phyloP scores from a whole-genome alignment of 2,797 vertebrate species.

The Rachycentron canadum region DNA sequence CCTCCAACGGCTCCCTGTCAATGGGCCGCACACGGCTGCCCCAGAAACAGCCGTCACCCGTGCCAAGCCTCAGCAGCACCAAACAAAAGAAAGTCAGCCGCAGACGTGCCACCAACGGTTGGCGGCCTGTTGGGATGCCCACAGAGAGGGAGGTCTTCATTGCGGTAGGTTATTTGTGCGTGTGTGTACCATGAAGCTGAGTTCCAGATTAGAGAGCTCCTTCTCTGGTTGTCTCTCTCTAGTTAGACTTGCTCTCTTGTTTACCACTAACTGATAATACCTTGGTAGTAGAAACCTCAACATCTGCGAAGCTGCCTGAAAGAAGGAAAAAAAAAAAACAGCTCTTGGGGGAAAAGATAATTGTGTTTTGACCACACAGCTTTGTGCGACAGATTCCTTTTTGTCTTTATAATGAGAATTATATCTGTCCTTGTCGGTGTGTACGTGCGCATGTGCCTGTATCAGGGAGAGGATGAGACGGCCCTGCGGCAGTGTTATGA shows the following conservation, averaged over 20 bases:
- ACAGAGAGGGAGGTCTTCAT: constrained; percentile 96
- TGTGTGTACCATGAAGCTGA: constrained; percentile 20
- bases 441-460: constrained; percentile 7
- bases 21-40: constrained; percentile 84
- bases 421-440: constrained; percentile 59
- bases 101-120: constrained; percentile 94
- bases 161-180: constrained; percentile 87
- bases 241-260: constrained; percentile 10
- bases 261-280: constrained; percentile 25
- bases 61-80: constrained; percentile 84
- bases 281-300: not conserved
- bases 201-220: constrained; percentile 11
- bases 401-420: constrained; percentile 61
- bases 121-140: constrained; percentile 93
- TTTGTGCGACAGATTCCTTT: constrained; percentile 58
- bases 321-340: constrained; percentile 7
- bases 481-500: constrained; percentile 96
- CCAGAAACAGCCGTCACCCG: constrained; percentile 85
- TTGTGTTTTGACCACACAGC: constrained; percentile 61
- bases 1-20: constrained; percentile 90
- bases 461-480: constrained; percentile 94
- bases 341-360: constrained; percentile 42
- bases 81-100: constrained; percentile 91
- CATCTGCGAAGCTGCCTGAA: constrained; percentile 19
- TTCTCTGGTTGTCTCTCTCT: constrained; percentile 6